phyloP scores from a whole-genome alignment of 2,888 invertebrate species.

The Scaptomyza flava region DNA sequence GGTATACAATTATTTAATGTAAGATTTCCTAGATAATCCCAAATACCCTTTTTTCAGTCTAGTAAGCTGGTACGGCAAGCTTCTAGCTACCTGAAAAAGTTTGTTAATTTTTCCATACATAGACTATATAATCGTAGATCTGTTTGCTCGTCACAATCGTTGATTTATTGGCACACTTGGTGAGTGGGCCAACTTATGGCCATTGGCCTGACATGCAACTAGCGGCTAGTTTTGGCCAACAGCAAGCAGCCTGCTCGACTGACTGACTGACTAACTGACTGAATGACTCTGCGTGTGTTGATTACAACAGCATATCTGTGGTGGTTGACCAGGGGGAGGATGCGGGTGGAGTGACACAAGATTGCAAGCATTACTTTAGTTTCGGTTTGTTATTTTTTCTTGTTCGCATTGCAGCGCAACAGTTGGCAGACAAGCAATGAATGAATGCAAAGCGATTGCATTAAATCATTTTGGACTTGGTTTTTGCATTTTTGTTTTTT shows the following conservation, averaged over 20 bases:
- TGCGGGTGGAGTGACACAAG: neutral
- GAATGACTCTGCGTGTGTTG: conserved; percentile 21
- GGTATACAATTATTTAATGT: neutral
- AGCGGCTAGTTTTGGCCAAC: conserved; percentile 13
- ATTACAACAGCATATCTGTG: conserved; percentile 52
- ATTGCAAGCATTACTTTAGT: conserved; percentile 1
- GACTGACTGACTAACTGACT: conserved; percentile 12
- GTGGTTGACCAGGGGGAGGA: neutral
- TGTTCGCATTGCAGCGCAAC: conserved; percentile 14
- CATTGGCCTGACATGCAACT: conserved; percentile 36
- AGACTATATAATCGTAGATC: neutral
- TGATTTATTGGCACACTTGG: conserved; percentile 76
- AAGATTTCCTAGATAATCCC: neutral
- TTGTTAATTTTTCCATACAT: neutral
- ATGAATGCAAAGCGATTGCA: conserved; percentile 1
- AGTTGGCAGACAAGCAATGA: conserved; percentile 51
- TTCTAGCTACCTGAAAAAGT: conserved; percentile 7
- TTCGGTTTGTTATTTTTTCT: neutral
- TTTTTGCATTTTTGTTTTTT: conserved; percentile 33
- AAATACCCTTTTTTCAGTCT: neutral
- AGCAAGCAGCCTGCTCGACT: neutral
- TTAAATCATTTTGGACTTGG: conserved; percentile 13
- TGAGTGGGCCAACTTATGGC: conserved; percentile 63
- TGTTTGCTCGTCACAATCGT: conserved; percentile 61
- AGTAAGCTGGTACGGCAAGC: neutral